Base-by-base conservation (phyloP, 2,797 vertebrate genomes). In the Sciaenops ocellatus region DNA sequence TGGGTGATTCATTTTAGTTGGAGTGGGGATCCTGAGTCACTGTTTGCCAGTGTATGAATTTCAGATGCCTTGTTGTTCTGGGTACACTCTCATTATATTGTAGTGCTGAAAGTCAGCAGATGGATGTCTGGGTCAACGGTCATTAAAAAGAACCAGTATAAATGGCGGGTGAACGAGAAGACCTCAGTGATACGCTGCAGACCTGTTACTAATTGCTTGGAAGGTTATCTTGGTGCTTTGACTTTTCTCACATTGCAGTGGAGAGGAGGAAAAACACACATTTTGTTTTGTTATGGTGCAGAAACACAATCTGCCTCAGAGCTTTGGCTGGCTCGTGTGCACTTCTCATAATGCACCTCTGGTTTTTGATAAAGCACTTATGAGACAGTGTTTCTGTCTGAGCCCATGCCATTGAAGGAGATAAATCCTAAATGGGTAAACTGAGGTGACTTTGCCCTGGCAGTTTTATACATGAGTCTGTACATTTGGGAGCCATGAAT, bases 391-490 rank as follows among this genome's bases (percentile, higher is more conserved):
- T 84, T 84, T 85, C 75, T 80, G 52, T 84, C 59, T 72, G 69
- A 76, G 83, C 69, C 74, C 30, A 38, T 51, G 48, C 59, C 66
- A 55, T 70, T 73, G 68, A 66, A 85, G 76, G 57, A 87, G 83
- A 90, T 91, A 81, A 80, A 90, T 92, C 79, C 81, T 87, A 78
- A 88, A 91, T 89, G 79, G 87, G 84, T 90, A 90, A 91, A 90
- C 79, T 72, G 85, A 86, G 80, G 80, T 86, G 82, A 84, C 79
- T 91, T 79, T 79, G 72, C 83, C 60, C 50, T 61, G 83, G 65
- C 82, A 80, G 66, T 90, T 88, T 91, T 85, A 88, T 81, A 73
- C 69, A 76, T 66, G 54, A 82, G 59, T 57, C 52, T 64, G 63
- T 68, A 67, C 60, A 44, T 89, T 83, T 75, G 6, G 67, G 47